Evolutionary conservation across 2,888 invertebrate species (phyloP).

Genomic region (Calameuta idolon): DNA sequence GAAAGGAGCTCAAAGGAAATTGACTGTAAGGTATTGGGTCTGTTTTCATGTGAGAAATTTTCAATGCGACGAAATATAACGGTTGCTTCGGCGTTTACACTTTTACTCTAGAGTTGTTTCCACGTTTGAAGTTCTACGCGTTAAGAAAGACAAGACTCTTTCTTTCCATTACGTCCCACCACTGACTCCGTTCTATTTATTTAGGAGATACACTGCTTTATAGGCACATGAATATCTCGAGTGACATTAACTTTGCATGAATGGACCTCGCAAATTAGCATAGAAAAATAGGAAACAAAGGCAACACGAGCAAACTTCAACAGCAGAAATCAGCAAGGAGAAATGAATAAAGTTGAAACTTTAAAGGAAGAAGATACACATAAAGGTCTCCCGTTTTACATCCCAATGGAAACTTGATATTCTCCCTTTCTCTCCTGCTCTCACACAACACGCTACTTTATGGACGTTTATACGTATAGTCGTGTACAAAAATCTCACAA

Average conservation of each 20-base stretch:
- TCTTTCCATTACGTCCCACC: not conserved
- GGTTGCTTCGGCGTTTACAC: not conserved
- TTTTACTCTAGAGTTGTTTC: too few relatives aligned
- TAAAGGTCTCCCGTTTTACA: not conserved
- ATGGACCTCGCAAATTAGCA: not conserved
- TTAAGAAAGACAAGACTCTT: not conserved
- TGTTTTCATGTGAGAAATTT: not conserved
- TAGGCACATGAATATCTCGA: not conserved
- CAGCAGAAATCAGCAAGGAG: not conserved
- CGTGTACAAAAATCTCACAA: not conserved
- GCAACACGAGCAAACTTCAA: not conserved
- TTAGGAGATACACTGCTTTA: not conserved
- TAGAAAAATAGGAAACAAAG: not conserved
- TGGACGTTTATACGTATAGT: not conserved
- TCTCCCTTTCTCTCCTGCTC: not conserved
- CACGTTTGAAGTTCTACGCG: not conserved
- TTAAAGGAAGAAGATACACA: not conserved
- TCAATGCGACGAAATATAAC: not conserved
- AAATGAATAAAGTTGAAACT: not conserved
- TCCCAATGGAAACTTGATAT: not conserved
- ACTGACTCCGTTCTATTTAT: not conserved
- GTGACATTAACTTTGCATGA: not conserved
- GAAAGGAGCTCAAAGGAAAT: not conserved
- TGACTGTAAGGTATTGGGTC: not conserved
- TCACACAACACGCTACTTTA: not conserved